A percentile compares a stretch with the other conserved stretches of the same genome.
These are phyloP conservation scores for Aeoliscus strigatus DNA, from an alignment of 2,797 vertebrate genomes.

Conservation along the genomic window DNA sequence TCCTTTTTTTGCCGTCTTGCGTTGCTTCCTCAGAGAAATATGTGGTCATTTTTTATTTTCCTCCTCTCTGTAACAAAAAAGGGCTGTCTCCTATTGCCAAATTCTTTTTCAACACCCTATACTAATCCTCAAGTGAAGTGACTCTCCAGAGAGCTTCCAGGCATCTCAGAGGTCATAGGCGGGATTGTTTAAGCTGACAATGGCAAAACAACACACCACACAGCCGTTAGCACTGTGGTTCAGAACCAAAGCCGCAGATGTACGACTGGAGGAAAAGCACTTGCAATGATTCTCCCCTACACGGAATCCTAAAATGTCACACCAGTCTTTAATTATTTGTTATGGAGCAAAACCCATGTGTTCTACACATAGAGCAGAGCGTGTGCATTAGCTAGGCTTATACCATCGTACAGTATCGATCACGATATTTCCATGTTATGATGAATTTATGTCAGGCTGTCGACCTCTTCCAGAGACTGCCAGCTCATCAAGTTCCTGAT, in stretches of 20 bases:
- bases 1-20: slow-evolving; percentile 48
- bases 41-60: slow-evolving; percentile 53
- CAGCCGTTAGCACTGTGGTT: too few relatives aligned
- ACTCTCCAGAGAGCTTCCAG: slow-evolving; percentile 62
- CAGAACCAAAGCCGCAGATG: slow-evolving; percentile 5
- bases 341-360: too few relatives aligned
- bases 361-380: too few relatives aligned
- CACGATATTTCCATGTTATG: slow-evolving; percentile 46
- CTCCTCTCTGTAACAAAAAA: slow-evolving; percentile 59
- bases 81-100: slow-evolving; percentile 58
- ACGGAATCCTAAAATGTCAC: too few relatives aligned
- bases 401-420: slow-evolving; percentile 59
- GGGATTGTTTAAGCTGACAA: slow-evolving; percentile 39
- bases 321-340: background rate
- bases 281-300: too few relatives aligned
- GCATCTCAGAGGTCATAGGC: slow-evolving; percentile 43
- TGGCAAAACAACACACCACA: slow-evolving; percentile 23
- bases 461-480: too few relatives aligned
- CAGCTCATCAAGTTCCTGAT: slow-evolving; percentile 38
- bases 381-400: slow-evolving; percentile 61
- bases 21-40: slow-evolving; percentile 58
- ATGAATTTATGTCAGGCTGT: slow-evolving; percentile 57
- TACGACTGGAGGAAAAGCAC: slow-evolving; percentile 8
- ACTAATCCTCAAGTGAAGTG: slow-evolving; percentile 67
- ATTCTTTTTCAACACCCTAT: slow-evolving; percentile 45